These are phyloP conservation scores for Ochropacha duplaris DNA, from an alignment of 2,888 invertebrate species.

Conservation along the genomic window DNA sequence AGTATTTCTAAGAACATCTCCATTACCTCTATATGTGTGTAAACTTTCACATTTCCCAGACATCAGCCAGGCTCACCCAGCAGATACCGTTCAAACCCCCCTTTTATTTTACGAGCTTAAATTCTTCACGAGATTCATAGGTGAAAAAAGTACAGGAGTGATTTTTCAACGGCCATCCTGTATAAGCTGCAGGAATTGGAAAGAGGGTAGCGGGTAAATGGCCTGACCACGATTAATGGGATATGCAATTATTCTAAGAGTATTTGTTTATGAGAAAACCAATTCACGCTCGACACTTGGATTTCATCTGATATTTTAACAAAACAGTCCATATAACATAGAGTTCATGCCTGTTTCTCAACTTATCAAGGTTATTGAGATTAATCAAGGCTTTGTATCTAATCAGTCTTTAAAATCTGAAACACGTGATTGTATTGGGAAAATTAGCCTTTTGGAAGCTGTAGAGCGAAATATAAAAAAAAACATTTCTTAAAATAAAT, in stretches of 20 bases:
- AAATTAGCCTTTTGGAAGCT: no score
- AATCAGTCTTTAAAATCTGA: no score
- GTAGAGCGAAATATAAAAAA: neutral
- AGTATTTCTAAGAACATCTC: slow-evolving; percentile 15
- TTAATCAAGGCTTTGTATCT: no score
- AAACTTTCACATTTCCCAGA: slow-evolving; percentile 47
- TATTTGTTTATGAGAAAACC: neutral
- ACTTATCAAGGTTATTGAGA: no score
- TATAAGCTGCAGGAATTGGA: slow-evolving; percentile 46
- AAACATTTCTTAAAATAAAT: neutral
- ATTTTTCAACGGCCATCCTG: slow-evolving; percentile 53
- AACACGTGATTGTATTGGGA: no score
- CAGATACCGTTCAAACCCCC: slow-evolving; percentile 55
- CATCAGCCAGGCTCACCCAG: slow-evolving; percentile 32
- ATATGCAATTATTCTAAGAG: slow-evolving; percentile 41
- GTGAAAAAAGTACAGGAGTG: slow-evolving; percentile 61
- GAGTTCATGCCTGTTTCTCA: no score
- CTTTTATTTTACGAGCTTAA: slow-evolving; percentile 80
- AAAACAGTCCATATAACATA: no score
- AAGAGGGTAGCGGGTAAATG: slow-evolving; percentile 51
- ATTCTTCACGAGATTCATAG: slow-evolving; percentile 76
- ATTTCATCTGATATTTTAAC: no score
- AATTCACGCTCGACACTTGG: no score
- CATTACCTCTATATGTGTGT: slow-evolving; percentile 21
- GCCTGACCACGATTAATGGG: slow-evolving; percentile 59